These are phyloP conservation scores for Coreoperca whiteheadi DNA, from an alignment of 2,113 vertebrate genomes.

Conservation along the genomic window DNA sequence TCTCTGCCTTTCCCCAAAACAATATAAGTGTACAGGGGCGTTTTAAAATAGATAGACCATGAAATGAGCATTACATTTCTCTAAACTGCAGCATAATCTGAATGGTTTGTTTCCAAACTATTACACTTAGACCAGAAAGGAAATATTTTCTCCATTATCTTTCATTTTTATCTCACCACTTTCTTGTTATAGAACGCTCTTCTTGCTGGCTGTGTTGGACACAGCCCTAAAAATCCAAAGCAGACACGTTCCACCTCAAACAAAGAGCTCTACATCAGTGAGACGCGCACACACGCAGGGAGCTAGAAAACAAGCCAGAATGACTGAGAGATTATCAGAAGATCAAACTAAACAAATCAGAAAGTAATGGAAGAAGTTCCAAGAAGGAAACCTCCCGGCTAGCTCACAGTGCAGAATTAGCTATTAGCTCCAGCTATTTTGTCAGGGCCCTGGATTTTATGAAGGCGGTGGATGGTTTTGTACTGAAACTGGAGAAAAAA, in stretches of 20 bases:
- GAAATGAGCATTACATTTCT: constrained; percentile 4
- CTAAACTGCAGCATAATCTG: constrained; percentile 13
- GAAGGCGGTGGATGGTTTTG: not conserved
- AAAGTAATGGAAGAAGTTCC: not conserved
- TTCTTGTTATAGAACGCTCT: not conserved
- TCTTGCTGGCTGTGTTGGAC: not conserved
- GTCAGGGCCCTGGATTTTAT: not conserved
- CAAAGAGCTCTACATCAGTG: not conserved
- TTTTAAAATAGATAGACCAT: constrained; percentile 7
- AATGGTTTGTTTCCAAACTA: constrained; percentile 11
- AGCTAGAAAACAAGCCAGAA: not conserved
- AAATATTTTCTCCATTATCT: constrained; percentile 8
- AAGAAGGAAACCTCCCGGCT: not conserved
- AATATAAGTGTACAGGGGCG: not conserved
- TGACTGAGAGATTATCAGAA: not conserved
- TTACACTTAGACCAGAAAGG: not conserved
- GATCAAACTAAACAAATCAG: not conserved
- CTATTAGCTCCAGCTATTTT: not conserved
- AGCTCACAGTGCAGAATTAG: not conserved
- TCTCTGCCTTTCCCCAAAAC: not conserved
- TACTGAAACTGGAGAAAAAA: not conserved
- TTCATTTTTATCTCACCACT: not conserved
- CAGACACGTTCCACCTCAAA: not conserved
- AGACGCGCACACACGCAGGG: too few relatives aligned
- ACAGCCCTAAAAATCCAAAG: not conserved